These are phyloP conservation scores for Iselma pallidipennis DNA, from an alignment of 2,888 invertebrate species.

Conservation along the genomic window DNA sequence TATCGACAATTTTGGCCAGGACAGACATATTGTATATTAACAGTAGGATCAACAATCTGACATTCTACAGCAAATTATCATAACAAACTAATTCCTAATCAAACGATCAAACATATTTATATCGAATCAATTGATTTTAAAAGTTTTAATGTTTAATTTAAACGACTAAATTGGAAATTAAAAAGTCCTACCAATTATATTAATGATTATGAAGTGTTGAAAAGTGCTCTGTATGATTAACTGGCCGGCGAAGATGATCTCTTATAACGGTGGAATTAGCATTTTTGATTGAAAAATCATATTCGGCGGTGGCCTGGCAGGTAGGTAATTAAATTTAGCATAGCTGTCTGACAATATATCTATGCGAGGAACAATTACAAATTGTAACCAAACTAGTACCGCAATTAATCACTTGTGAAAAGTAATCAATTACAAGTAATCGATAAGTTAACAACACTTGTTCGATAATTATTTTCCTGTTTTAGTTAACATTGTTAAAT, in stretches of 20 bases:
- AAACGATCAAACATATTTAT: not conserved
- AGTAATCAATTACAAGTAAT: slow-evolving; percentile 28
- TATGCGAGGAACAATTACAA: slow-evolving; percentile 23
- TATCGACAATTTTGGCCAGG: slow-evolving; percentile 15
- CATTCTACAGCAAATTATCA: not conserved
- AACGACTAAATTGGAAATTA: not conserved
- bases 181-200: not conserved
- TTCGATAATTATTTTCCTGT: slow-evolving; percentile 25
- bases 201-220: not conserved
- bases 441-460: slow-evolving; percentile 26
- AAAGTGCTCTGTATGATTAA: not conserved
- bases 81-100: not conserved
- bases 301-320: slow-evolving; percentile 2
- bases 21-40: no score
- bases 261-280: not conserved
- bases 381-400: slow-evolving; percentile 15
- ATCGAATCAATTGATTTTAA: not conserved
- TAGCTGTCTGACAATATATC: slow-evolving; percentile 13
- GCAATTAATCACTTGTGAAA: slow-evolving; percentile 27
- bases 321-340: slow-evolving; percentile 16
- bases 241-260: not conserved
- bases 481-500: slow-evolving; percentile 25
- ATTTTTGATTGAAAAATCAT: slow-evolving; percentile 7
- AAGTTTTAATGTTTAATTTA: not conserved
- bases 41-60: not conserved